These are phyloP conservation scores for Pandemis heparana DNA, from an alignment of 2,888 invertebrate species.

Conservation along the genomic window DNA sequence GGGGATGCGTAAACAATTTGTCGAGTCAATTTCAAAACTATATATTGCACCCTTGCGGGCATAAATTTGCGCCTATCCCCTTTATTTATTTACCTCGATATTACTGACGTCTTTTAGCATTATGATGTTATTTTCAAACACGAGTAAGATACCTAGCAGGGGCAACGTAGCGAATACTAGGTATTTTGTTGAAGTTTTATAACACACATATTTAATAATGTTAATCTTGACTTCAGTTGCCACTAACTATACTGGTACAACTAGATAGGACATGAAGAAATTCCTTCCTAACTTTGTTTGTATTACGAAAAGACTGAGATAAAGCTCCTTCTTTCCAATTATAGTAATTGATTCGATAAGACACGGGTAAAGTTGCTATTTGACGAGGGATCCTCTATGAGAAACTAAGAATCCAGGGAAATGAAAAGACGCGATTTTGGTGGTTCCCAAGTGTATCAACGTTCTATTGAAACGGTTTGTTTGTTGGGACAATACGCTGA, in stretches of 20 bases:
- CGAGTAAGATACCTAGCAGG: too few relatives aligned
- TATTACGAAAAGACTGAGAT: slow-evolving; percentile 49
- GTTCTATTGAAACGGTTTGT: slow-evolving; percentile 26
- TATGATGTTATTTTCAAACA: not conserved
- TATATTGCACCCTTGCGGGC: slow-evolving; percentile 62
- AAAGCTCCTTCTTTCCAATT: slow-evolving; percentile 68
- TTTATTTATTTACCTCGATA: slow-evolving; percentile 33
- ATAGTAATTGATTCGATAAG: slow-evolving; percentile 82
- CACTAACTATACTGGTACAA: not conserved
- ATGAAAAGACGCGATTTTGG: slow-evolving; percentile 45
- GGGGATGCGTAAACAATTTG: slow-evolving; percentile 60
- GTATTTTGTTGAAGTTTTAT: too few relatives aligned
- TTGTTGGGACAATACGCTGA: slow-evolving; percentile 7
- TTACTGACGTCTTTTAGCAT: slow-evolving; percentile 8
- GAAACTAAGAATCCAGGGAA: slow-evolving; percentile 69
- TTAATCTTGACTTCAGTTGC: not conserved
- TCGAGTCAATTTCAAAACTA: slow-evolving; percentile 62
- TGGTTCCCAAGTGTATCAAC: slow-evolving; percentile 25
- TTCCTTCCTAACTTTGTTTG: slow-evolving; percentile 17
- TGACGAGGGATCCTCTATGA: slow-evolving; percentile 79
- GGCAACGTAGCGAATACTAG: too few relatives aligned
- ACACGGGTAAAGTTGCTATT: slow-evolving; percentile 80
- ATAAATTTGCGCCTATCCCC: slow-evolving; percentile 57
- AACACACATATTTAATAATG: too few relatives aligned
- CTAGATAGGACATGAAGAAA: not conserved